These are phyloP conservation scores for Creontiades dilutus DNA, from an alignment of 2,888 invertebrate genomes.

Conservation along the genomic window DNA sequence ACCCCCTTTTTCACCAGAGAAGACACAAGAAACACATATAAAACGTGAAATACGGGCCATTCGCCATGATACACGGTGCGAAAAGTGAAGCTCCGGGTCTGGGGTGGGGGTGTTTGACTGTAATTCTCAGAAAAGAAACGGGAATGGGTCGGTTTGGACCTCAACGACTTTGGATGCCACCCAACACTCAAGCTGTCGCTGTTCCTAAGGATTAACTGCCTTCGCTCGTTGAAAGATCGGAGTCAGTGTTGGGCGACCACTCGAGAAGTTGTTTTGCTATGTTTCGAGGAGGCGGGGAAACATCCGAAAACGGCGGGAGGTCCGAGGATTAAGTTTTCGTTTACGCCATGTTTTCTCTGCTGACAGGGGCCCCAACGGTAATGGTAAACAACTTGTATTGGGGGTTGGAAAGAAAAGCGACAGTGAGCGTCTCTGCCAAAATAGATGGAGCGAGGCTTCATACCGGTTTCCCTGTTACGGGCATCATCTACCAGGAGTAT, in stretches of 20 bases:
- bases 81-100: conserved; percentile 48
- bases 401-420: not conserved
- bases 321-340: conserved; percentile 18
- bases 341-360: not conserved
- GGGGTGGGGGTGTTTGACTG: not conserved
- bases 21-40: conserved; percentile 33
- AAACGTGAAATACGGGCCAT: conserved; percentile 64
- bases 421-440: no score
- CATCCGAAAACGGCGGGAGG: not conserved
- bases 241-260: not conserved
- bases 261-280: not conserved
- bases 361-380: not conserved
- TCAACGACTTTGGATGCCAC: conserved; percentile 65
- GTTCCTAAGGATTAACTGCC: conserved; percentile 58
- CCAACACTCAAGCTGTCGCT: conserved; percentile 61
- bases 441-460: no score
- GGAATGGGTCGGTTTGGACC: conserved; percentile 35
- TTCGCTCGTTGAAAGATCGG: conserved; percentile 12
- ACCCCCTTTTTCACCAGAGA: not conserved
- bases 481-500: no score
- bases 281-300: not conserved
- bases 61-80: conserved; percentile 54
- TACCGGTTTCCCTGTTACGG: no score
- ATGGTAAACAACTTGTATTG: not conserved
- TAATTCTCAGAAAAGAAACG: conserved; percentile 47